Evolutionary conservation across 2,888 invertebrate genomes (phyloP).

Genomic region (Lasioglossum marginatum): DNA sequence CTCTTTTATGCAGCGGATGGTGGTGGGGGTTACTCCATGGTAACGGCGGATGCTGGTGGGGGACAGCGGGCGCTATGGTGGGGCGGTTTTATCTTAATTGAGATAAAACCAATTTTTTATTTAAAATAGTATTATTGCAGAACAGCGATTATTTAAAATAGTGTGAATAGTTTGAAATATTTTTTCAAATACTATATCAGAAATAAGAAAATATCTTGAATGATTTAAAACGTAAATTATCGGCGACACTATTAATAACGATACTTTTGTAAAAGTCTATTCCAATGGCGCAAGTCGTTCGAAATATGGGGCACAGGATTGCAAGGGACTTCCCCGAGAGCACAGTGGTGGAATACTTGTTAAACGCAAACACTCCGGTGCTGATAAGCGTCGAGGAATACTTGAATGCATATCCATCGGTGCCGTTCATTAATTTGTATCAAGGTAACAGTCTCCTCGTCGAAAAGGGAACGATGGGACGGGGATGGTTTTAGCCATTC

Average conservation of each 20-base stretch:
- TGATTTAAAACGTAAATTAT: neutral
- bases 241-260: neutral
- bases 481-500: neutral
- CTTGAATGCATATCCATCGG: constrained; percentile 49
- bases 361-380: constrained; percentile 62
- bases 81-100: too few species aligned
- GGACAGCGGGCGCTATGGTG: too few species aligned
- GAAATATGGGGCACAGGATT: constrained; percentile 53
- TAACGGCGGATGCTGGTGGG: too few species aligned
- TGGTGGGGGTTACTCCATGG: too few species aligned
- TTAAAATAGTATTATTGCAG: too few species aligned
- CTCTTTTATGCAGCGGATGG: too few species aligned
- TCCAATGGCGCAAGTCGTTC: constrained; percentile 53
- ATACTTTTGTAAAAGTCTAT: constrained; percentile 54
- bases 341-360: constrained; percentile 73
- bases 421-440: constrained; percentile 63
- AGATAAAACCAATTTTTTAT: too few species aligned
- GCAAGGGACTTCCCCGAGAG: constrained; percentile 73
- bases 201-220: neutral
- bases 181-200: too few species aligned
- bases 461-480: neutral
- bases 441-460: constrained; percentile 66
- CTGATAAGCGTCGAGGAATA: constrained; percentile 70
- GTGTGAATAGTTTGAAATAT: too few species aligned
- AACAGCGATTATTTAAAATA: too few species aligned